These are phyloP conservation scores for Tetramorium alpestre DNA, from an alignment of 1,140 invertebrate genomes.

Conservation along the genomic window DNA sequence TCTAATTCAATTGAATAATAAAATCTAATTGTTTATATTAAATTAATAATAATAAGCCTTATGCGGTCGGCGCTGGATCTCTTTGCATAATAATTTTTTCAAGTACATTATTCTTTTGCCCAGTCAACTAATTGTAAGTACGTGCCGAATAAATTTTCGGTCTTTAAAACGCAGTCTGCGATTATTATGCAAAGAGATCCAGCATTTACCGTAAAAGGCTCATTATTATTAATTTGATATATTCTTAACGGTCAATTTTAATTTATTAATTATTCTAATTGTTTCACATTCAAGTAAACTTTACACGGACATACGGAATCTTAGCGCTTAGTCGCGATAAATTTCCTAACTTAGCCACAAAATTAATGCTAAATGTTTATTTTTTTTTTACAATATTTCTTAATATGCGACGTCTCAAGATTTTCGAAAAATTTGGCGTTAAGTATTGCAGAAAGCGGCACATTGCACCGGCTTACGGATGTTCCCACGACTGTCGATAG, in stretches of 20 bases:
- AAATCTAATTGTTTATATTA: not conserved
- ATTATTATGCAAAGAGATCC: no score
- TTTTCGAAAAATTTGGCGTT: not conserved
- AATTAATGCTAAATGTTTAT: not conserved
- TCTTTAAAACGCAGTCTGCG: no score
- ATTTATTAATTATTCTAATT: no score
- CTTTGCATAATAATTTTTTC: no score
- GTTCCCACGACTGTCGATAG: constrained; percentile 20
- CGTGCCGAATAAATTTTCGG: no score
- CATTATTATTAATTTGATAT: no score
- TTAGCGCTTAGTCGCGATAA: not conserved
- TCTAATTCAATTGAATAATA: not conserved
- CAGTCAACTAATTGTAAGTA: no score
- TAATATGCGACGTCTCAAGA: not conserved
- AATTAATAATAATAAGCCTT: no score
- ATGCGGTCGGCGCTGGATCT: no score
- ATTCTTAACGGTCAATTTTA: no score
- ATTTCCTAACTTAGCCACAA: not conserved
- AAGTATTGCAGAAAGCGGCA: not conserved
- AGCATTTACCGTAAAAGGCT: no score
- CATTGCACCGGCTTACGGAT: not conserved
- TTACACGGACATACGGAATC: not conserved
- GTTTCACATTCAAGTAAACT: not conserved
- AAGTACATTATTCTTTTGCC: no score
- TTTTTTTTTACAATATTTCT: not conserved